A percentile compares a stretch with the other conserved stretches of the same genome.
Conservation (phyloP, 2,797 vertebrate genomes). For the Dendrocincla tyrannina region DNA sequence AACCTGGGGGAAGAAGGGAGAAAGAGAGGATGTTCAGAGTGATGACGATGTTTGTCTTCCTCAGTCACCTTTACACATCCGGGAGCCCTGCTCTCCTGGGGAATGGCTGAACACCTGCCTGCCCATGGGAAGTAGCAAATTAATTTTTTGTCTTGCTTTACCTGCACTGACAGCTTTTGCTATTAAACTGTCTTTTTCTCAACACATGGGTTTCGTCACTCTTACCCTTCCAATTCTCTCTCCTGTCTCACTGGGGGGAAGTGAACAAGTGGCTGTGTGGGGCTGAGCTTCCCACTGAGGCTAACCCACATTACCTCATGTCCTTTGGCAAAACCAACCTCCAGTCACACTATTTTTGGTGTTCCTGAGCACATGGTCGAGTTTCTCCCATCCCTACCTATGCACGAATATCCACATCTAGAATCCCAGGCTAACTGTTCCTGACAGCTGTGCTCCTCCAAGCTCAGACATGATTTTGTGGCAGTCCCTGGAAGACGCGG, state of each 20-base stretch:
- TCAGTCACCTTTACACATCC: rapidly evolving
- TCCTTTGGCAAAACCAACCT: background rate
- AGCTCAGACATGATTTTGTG: background rate
- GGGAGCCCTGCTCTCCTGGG: background rate
- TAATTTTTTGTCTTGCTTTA: background rate
- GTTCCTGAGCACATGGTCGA: background rate
- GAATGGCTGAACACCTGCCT: background rate
- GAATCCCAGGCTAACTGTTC: background rate
- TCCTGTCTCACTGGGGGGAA: rapidly evolving
- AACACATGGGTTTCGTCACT: background rate
- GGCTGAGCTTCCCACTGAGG: background rate
- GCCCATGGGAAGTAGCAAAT: rapidly evolving
- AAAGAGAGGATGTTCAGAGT: rapidly evolving
- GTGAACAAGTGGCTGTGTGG: rapidly evolving
- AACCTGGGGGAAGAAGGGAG: background rate
- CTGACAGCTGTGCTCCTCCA: background rate
- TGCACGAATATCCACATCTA: rapidly evolving
- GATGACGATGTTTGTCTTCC: rapidly evolving
- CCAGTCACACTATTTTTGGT: background rate
- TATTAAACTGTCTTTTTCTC: background rate
- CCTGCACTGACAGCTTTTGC: background rate
- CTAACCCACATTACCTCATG: background rate
- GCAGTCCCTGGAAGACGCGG: constrained; percentile 13
- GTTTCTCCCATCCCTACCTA: background rate
- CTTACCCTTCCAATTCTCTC: background rate